Conservation (phyloP, 2,113 vertebrate genomes). For the Heliornis fulica region DNA sequence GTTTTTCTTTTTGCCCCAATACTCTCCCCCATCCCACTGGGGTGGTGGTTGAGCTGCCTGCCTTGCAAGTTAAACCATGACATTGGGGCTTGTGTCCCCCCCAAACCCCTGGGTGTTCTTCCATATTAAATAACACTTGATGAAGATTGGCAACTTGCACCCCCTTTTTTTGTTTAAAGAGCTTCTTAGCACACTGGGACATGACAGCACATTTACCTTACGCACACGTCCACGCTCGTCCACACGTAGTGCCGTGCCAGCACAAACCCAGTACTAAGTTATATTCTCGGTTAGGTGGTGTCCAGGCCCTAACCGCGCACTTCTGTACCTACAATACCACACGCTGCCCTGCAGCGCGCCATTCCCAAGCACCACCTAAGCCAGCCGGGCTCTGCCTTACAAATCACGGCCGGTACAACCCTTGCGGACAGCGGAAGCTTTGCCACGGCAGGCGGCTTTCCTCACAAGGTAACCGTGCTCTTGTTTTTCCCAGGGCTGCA, state of each 20-base stretch:
- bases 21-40: no score
- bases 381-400: rapidly evolving
- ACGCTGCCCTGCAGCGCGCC: rapidly evolving
- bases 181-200: neutral
- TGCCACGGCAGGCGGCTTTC: rapidly evolving
- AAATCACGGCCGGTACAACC: rapidly evolving
- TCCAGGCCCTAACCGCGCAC: rapidly evolving
- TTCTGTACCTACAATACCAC: rapidly evolving
- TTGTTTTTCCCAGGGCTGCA: rapidly evolving
- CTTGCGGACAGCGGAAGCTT: rapidly evolving
- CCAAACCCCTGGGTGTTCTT: neutral
- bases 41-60: no score
- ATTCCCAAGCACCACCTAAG: rapidly evolving
- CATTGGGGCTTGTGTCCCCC: neutral
- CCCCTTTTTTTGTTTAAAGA: neutral
- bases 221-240: rapidly evolving
- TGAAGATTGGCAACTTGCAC: rapidly evolving
- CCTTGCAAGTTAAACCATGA: no score
- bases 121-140: neutral
- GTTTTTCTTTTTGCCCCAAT: no score
- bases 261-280: neutral
- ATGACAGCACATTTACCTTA: neutral
- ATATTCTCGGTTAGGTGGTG: rapidly evolving
- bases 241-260: neutral
- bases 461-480: rapidly evolving